These are phyloP conservation scores for Bimastos eiseni DNA, from an alignment of 2,888 invertebrate species.

Conservation along the genomic window DNA sequence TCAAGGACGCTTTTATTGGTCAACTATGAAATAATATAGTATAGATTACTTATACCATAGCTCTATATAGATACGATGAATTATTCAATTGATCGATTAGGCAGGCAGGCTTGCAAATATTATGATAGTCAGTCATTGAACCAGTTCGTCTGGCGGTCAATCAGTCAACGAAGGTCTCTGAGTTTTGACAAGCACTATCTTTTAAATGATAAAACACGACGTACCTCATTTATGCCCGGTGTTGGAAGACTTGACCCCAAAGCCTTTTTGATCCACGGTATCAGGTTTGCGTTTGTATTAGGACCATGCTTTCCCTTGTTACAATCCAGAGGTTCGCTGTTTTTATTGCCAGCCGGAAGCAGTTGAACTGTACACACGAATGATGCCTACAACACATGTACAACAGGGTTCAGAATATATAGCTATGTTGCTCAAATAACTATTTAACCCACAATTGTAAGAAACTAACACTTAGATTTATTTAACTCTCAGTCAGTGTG, in stretches of 20 bases:
- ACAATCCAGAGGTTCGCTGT: background rate
- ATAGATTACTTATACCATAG: too few relatives aligned
- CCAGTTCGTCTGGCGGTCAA: too few relatives aligned
- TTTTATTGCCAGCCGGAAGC: background rate
- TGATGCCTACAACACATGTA: background rate
- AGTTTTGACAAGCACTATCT: background rate
- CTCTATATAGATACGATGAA: too few relatives aligned
- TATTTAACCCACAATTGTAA: background rate
- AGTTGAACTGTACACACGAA: background rate
- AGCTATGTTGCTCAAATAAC: background rate
- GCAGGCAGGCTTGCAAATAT: too few relatives aligned
- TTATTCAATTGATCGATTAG: too few relatives aligned
- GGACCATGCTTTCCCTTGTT: background rate
- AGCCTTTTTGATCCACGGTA: background rate
- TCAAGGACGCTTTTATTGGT: too few relatives aligned
- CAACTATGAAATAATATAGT: too few relatives aligned
- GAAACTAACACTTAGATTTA: too few relatives aligned
- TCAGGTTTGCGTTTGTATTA: background rate
- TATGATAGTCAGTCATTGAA: too few relatives aligned
- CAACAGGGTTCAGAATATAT: too few relatives aligned
- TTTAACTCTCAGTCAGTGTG: too few relatives aligned
- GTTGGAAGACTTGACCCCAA: background rate
- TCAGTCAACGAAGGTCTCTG: background rate
- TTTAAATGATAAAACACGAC: background rate
- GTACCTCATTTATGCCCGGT: background rate